phyloP scores from a whole-genome alignment of 2,797 vertebrate species.

The Danionella dracula region DNA sequence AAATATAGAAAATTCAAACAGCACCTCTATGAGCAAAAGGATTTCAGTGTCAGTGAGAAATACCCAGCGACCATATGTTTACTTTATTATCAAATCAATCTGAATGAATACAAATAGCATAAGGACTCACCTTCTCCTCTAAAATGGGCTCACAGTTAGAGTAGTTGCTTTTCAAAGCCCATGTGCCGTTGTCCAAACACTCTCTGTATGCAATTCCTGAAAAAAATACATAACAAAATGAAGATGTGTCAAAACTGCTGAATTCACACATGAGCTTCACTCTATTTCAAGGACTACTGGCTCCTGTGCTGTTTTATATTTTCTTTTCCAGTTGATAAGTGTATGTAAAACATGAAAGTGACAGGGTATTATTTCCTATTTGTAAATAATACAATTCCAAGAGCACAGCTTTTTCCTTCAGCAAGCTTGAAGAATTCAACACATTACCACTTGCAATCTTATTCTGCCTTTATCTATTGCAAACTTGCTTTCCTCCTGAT shows the following conservation, averaged over 20 bases:
- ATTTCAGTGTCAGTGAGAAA: too few species aligned
- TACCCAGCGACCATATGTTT: too few species aligned
- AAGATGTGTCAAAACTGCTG: background rate
- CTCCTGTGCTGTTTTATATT: constrained; percentile 25
- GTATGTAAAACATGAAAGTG: constrained; percentile 41
- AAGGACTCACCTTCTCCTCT: constrained; percentile 89
- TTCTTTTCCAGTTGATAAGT: constrained; percentile 9
- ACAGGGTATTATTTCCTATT: background rate
- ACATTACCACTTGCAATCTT: too few species aligned
- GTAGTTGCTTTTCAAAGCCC: constrained; percentile 93
- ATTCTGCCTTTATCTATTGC: too few species aligned
- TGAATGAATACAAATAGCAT: too few species aligned
- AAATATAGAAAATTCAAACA: too few species aligned
- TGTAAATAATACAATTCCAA: too few species aligned
- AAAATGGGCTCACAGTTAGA: constrained; percentile 93
- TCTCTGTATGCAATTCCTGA: constrained; percentile 89
- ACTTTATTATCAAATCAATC: too few species aligned
- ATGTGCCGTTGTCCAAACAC: constrained; percentile 94
- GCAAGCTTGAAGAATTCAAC: too few species aligned
- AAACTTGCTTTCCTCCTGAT: too few species aligned
- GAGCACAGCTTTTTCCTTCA: too few species aligned
- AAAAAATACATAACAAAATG: background rate
- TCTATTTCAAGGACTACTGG: background rate
- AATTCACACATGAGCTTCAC: background rate
- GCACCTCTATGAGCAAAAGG: too few species aligned